Evolutionary conservation across 2,888 invertebrate genomes (phyloP), one percentile per base, ranked within the genome.

Genomic region (Epicampocera succincta): DNA sequence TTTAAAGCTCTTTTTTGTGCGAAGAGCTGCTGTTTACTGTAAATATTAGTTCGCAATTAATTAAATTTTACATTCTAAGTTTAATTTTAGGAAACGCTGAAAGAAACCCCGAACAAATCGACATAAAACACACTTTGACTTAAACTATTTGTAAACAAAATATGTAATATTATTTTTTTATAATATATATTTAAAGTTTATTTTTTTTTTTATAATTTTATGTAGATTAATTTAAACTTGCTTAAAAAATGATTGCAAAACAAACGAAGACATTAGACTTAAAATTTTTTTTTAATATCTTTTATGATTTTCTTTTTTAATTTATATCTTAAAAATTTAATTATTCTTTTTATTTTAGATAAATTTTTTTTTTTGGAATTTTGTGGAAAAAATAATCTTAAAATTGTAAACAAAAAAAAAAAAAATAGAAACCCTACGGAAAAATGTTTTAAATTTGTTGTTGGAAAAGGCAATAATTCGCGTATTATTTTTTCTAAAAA

Each of bases 131-230:
- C 85, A 85, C 83, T 69, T 77, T 76, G 77, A 83, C 79, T 80
- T 79, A 50, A 71, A 58, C 63, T 69, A 80, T 73, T 80, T 80
- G 76, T 71, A 73, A 69, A 71, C 85, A 86, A 88, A 68, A 68
- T 52, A n/a, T n/a, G n/a, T n/a, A 78, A 52, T 80, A 66, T 61
- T 61, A 61, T 65, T 38, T 65, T 33, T 50, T 72, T 69, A 73
- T 81, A 77, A 68, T 88, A 74, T 75, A 74, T 87, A 84, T 87
- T 87, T 85, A 83, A 85, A 87, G 56, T 52, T 83, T 68, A 79
- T 83, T 84, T 79, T n/a, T n/a, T n/a, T 78, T 83, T 77, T 56
- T 83, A 76, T 58, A 69, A 73, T 78, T 83, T 77, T 77, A 50
- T 80, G 68, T 79, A 76, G 73, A 69, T 76, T 76, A 83, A 81